phyloP scores from a whole-genome alignment of 2,888 invertebrate species.

The Camponotus fellah region DNA sequence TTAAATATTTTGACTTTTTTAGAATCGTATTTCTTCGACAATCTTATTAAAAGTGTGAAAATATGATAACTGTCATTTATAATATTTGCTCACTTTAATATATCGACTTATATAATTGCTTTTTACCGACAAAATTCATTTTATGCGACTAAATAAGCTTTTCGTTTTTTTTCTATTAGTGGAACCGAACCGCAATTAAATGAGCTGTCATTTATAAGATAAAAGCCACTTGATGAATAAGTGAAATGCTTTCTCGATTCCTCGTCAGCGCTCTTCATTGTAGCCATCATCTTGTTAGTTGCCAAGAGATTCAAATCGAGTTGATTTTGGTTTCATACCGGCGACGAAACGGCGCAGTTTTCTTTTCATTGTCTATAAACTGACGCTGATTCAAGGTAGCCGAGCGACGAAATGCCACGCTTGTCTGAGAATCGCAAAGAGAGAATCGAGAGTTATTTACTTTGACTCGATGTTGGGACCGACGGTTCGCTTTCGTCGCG shows the following conservation, averaged over 20 bases:
- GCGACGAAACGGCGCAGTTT: slow-evolving; percentile 31
- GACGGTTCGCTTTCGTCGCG: slow-evolving; percentile 43
- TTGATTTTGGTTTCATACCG: slow-evolving; percentile 46
- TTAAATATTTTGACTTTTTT: neutral
- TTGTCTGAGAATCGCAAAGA: slow-evolving; percentile 30
- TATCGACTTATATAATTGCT: neutral
- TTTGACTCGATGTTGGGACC: slow-evolving; percentile 47
- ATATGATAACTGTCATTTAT: neutral
- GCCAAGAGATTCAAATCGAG: slow-evolving; percentile 28
- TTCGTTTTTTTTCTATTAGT: neutral
- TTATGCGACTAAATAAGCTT: neutral
- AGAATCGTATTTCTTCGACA: slow-evolving; percentile 1
- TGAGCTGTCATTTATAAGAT: slow-evolving; percentile 6
- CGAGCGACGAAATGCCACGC: slow-evolving; percentile 27
- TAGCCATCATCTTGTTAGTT: neutral
- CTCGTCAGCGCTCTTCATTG: neutral
- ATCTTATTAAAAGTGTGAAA: neutral
- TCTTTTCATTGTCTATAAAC: slow-evolving; percentile 48
- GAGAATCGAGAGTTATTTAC: slow-evolving; percentile 58
- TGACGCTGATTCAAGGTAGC: slow-evolving; percentile 49
- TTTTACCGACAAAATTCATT: neutral
- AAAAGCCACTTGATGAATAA: slow-evolving; percentile 27
- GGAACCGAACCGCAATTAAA: neutral
- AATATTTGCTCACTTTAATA: neutral
- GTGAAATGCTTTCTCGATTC: slow-evolving; percentile 46